Conservation (phyloP, 2,797 vertebrate genomes). For the Clarias pachynema region DNA sequence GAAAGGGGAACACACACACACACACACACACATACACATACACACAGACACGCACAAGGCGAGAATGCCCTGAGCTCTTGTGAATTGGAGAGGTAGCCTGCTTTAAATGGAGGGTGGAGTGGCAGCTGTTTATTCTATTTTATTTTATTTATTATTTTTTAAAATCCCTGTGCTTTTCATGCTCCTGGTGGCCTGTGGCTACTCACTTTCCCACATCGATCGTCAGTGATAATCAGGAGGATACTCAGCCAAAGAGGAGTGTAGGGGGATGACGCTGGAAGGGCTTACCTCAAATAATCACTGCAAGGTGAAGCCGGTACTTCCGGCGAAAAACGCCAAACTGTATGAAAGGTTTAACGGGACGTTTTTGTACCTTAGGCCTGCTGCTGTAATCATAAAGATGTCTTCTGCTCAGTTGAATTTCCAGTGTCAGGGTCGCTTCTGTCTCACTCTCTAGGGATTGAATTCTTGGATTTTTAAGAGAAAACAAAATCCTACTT, state of each 20-base stretch:
- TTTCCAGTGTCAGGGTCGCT: background rate
- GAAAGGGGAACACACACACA: slow-evolving; percentile 34
- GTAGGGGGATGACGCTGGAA: slow-evolving; percentile 8
- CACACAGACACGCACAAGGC: background rate
- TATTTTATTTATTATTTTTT: background rate
- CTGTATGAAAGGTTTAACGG: background rate
- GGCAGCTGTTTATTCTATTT: background rate
- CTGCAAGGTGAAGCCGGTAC: background rate
- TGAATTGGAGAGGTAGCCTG: background rate
- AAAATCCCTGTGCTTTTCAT: background rate
- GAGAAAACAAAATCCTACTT: background rate
- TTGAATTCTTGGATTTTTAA: background rate
- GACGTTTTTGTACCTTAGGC: no score
- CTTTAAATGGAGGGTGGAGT: background rate
- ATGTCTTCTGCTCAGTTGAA: background rate
- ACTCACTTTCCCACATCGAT: slow-evolving; percentile 72
- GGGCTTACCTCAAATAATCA: slow-evolving; percentile 10
- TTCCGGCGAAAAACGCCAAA: background rate
- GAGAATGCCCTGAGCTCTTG: background rate
- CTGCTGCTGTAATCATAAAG: background rate
- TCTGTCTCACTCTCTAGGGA: background rate
- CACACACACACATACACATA: background rate
- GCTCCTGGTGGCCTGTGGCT: slow-evolving; percentile 61
- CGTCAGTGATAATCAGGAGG: slow-evolving; percentile 67
- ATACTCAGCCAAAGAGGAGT: slow-evolving; percentile 54